phyloP scores from a whole-genome alignment of 2,888 invertebrate species.

The Tetrapedia diversipes region DNA sequence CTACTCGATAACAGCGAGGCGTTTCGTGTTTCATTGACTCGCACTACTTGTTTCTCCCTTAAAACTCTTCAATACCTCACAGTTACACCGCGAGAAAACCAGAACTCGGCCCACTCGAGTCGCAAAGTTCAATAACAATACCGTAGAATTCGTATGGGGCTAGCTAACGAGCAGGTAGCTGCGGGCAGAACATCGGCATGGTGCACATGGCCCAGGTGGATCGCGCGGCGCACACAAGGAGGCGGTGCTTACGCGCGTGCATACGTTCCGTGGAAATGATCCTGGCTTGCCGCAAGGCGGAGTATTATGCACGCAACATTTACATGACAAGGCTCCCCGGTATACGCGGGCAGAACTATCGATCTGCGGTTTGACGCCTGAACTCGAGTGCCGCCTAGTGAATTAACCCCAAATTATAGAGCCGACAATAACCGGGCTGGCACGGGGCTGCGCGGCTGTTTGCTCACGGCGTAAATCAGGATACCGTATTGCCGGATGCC shows the following conservation, averaged over 20 bases:
- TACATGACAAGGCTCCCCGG: constrained; percentile 80
- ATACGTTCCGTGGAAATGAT: constrained; percentile 63
- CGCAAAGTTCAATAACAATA: not conserved
- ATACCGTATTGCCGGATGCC: constrained; percentile 71
- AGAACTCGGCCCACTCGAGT: not conserved
- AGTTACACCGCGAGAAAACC: too few species aligned
- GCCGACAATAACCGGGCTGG: constrained; percentile 79
- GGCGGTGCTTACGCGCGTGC: constrained; percentile 30
- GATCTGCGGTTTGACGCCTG: constrained; percentile 82
- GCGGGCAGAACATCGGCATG: constrained; percentile 30
- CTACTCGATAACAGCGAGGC: too few species aligned
- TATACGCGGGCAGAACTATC: constrained; percentile 77
- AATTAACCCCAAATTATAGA: constrained; percentile 82
- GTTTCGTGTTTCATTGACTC: too few species aligned
- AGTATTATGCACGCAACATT: constrained; percentile 78
- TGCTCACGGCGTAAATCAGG: constrained; percentile 79
- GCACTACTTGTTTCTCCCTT: too few species aligned
- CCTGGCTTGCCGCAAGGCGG: constrained; percentile 68
- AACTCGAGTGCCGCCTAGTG: constrained; percentile 78
- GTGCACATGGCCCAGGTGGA: constrained; percentile 28
- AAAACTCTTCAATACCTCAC: too few species aligned
- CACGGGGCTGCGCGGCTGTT: constrained; percentile 69
- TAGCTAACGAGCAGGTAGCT: constrained; percentile 18
- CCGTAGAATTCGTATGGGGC: constrained; percentile 21
- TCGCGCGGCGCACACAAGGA: constrained; percentile 25